Conservation (phyloP, 2,888 invertebrate genomes). For the Caenorhabditis afra region DNA sequence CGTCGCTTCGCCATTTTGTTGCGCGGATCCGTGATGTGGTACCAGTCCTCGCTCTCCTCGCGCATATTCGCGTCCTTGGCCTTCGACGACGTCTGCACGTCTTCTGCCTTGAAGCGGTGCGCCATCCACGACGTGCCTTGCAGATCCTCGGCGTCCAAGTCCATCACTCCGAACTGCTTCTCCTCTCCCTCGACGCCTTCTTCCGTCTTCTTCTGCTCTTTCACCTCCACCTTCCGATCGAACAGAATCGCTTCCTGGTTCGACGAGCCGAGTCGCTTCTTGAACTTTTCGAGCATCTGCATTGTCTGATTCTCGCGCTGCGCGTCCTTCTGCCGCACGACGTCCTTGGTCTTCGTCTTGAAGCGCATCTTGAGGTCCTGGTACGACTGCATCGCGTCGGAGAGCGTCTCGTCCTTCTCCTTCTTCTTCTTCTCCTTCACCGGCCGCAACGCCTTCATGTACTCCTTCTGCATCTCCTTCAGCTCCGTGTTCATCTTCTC, state of each 20-base stretch:
- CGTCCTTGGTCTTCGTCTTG: constrained; percentile 72
- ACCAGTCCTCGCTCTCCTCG: constrained; percentile 90
- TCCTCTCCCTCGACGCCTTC: constrained; percentile 60
- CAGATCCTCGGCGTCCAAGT: constrained; percentile 79
- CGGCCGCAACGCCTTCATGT: constrained; percentile 76
- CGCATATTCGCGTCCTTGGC: constrained; percentile 86
- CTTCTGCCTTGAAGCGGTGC: constrained; percentile 76
- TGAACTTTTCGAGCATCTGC: constrained; percentile 89
- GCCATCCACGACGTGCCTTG: constrained; percentile 71
- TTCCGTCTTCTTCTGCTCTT: constrained; percentile 35
- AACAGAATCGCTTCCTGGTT: constrained; percentile 81
- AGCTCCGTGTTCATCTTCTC: constrained; percentile 59
- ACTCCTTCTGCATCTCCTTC: constrained; percentile 76
- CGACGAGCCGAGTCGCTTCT: constrained; percentile 81
- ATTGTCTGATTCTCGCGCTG: constrained; percentile 84
- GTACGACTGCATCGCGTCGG: constrained; percentile 76
- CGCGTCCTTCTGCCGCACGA: constrained; percentile 75
- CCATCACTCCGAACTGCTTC: constrained; percentile 81
- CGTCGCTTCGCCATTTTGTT: constrained; percentile 94
- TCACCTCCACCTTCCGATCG: constrained; percentile 79
- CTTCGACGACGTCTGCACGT: constrained; percentile 70
- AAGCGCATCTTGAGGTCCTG: constrained; percentile 73
- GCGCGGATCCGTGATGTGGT: constrained; percentile 95
- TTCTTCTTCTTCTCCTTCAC: constrained; percentile 79
- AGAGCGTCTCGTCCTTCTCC: constrained; percentile 71